Percentiles rank a stretch among this genome's conserved stretches.
Evolutionary conservation across 2,888 invertebrate genomes (phyloP).

Genomic region (Orchesella flavescens): DNA sequence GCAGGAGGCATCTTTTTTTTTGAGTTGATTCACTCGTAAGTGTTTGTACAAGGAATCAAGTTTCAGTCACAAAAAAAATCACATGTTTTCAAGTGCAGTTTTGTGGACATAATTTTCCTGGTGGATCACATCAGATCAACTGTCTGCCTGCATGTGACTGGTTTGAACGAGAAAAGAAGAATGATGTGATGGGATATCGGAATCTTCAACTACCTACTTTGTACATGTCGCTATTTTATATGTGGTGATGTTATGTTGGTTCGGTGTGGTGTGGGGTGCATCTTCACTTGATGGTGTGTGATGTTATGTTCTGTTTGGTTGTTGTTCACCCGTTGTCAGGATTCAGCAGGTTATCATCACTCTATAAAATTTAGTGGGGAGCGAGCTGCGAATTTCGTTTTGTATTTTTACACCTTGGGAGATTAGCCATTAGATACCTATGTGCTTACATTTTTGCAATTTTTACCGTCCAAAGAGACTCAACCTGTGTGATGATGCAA

Average conservation of each 20-base stretch:
- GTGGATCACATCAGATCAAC: too few species aligned
- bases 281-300: background rate
- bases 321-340: slow-evolving; percentile 59
- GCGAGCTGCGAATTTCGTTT: too few species aligned
- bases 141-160: too few species aligned
- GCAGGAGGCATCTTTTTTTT: slow-evolving; percentile 43
- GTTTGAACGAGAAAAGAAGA: too few species aligned
- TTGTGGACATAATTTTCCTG: background rate
- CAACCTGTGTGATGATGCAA: too few species aligned
- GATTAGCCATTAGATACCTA: too few species aligned
- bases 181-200: background rate
- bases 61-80: slow-evolving; percentile 28
- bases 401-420: too few species aligned
- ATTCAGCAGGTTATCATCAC: slow-evolving; percentile 64
- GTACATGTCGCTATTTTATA: too few species aligned
- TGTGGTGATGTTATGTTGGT: background rate
- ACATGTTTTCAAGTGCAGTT: slow-evolving; percentile 36
- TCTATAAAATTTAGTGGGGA: slow-evolving; percentile 48
- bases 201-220: too few species aligned
- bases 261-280: background rate
- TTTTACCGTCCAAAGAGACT: too few species aligned
- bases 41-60: too few species aligned
- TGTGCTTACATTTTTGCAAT: too few species aligned
- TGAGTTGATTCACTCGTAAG: background rate
- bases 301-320: slow-evolving; percentile 17